Evolutionary conservation across 2,113 vertebrate genomes (phyloP), one percentile per base, ranked within the genome.

Genomic region (Sigmodon hispidus): DNA sequence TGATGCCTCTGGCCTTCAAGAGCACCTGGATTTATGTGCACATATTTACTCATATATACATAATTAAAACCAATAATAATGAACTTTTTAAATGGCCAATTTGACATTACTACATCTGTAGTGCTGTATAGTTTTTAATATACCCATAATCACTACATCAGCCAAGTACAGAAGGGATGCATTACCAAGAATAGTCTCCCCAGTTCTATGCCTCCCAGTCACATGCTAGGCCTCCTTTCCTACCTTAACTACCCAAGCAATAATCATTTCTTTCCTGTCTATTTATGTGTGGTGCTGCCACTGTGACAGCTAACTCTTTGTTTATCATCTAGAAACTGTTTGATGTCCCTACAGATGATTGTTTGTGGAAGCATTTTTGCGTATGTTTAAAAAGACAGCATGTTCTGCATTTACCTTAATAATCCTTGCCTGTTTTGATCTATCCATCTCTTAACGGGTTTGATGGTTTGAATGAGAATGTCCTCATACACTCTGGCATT

Each of bases 181-280:
- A 11, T 26, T 50, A 3, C 19, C 67, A 57, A 21, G 83, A 3
- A 48, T 40, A 48, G 24, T 16, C 50, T 55, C 9, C 31, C 45
- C 9, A 24, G 4, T 9, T 9, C 43, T n/a, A 3, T 1, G 21
- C 48, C 31, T 13, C 12, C 4, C 4, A 2, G 6, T 22, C 24
- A 10, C 6, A 21, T 13, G 11, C 65, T 2, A 5, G 5, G 16
- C n/a, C 83, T 6, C 8, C 45, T 22, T n/a, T 40, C 10, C 24
- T 52, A 1, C 36, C 70, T 8, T 48, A 12, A 19, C 19, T 67
- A 43, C 16, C 48, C 7, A 45, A 29, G 15, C 7, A 59, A 57
- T 13, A 48, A 40, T 31, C 69, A 11, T 34, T 48, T 57, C 52
- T 43, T 72, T 0, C 45, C 52, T 90, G 26, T 40, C 45, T n/a